Base-by-base conservation (phyloP, 53 echinoderm and acorn worm species). In the Holothuria leucospilota region DNA sequence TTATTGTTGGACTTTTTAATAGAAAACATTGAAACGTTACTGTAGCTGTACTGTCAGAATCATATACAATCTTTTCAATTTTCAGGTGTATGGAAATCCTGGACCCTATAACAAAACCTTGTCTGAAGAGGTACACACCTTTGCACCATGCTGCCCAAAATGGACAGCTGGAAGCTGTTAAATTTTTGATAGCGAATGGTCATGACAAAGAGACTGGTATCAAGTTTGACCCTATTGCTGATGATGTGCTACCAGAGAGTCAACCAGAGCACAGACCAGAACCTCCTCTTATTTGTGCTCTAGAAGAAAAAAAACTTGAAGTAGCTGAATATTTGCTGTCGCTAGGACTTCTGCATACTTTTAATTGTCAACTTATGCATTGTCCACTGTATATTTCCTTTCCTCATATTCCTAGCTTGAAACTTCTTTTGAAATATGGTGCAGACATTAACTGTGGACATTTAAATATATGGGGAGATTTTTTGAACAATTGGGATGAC, bases 111-210 rank as follows among this genome's bases (percentile, higher is more conserved):
- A 85, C 89, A 68, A 62, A 75, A 41, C 73, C 63, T 63, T 63
- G 75, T 42, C 15, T 73, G 46, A 84, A 72, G 23, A 84, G 77
- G 0, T 80, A 85, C 72, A 93, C 94, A 59, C 96, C 96, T 2
- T 85, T 96, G 15, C 94, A 96, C 67, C 91, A 92, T 9, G 94
- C 96, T 28, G 86, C 91, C 26, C 85, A 65, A 71, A 86, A 92
- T 49, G 94, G 91, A 8, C 91, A 96, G 41, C 63, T 74, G 23
- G 85, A 90, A 67, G 87, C 91, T 10, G 89, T 94, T 38, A 79
- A 88, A 66, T 81, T 87, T 21, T 83, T 96, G 13, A 86, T 96
- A 24, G 88, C 84, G 26, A 86, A 87, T 14, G 96, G 96, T 38
- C 90, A 89, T 68, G 91, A 91, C 56, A 91, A 89, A 10, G 86